Percentiles rank a stretch among this genome's conserved stretches.
phyloP scores from a whole-genome alignment of 2,113 vertebrate genomes.

The Brachionichthys hirsutus region DNA sequence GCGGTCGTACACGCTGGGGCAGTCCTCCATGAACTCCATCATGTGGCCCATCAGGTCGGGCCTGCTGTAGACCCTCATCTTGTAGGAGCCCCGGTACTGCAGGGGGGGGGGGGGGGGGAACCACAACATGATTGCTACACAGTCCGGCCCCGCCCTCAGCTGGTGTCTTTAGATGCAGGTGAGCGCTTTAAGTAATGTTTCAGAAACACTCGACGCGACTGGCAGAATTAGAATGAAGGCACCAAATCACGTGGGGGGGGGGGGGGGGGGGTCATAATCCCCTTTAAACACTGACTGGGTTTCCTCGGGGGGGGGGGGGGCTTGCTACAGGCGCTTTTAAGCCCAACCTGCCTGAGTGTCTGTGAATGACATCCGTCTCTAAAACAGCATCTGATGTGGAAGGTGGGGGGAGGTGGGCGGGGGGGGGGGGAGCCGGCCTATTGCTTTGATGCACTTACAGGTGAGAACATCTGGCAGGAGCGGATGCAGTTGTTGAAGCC shows the following conservation, averaged over 20 bases:
- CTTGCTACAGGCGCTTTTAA: conserved; percentile 60
- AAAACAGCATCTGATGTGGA: conserved; percentile 67
- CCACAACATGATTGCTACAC: conserved; percentile 24
- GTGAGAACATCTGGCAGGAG: conserved; percentile 79
- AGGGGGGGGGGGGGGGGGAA: conserved; percentile 13
- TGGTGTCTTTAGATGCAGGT: conserved; percentile 37
- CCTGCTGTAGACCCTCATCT: conserved; percentile 75
- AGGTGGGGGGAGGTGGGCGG: conserved; percentile 29
- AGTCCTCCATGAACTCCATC: conserved; percentile 77
- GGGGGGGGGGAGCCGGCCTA: conserved; percentile 21
- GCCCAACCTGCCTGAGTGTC: conserved; percentile 61
- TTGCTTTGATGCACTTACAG: conserved; percentile 78
- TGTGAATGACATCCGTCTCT: conserved; percentile 72
- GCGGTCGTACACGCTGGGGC: conserved; percentile 69
- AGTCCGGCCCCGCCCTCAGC: background rate
- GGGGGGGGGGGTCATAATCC: conserved; percentile 62
- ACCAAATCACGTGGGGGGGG: conserved; percentile 53
- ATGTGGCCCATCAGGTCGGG: conserved; percentile 73
- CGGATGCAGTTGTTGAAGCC: conserved; percentile 80
- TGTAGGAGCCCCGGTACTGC: conserved; percentile 76
- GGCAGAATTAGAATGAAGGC: conserved; percentile 70
- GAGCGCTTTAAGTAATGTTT: conserved; percentile 37
- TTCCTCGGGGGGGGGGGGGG: conserved; percentile 75
- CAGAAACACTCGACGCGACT: conserved; percentile 61
- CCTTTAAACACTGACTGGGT: conserved; percentile 66